A percentile compares a stretch with the other conserved stretches of the same genome.
phyloP scores from a whole-genome alignment of 2,113 vertebrate genomes.

The Anser cygnoides region DNA sequence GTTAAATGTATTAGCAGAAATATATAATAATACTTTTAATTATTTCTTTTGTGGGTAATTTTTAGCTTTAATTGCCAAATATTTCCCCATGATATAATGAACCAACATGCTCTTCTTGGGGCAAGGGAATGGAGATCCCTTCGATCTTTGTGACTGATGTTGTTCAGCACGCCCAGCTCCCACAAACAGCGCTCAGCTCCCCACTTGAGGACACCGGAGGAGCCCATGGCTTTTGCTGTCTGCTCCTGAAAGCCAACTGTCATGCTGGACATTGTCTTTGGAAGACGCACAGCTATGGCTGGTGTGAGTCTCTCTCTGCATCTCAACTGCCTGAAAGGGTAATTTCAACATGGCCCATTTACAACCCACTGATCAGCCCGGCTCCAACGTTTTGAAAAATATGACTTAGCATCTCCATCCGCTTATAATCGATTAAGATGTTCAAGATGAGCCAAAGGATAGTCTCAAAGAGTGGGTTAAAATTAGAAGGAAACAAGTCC shows the following conservation, averaged over 20 bases:
- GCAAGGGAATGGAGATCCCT: neutral
- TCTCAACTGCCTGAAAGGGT: neutral
- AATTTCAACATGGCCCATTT: neutral
- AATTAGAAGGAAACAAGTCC: neutral
- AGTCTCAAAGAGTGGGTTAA: neutral
- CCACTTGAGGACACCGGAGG: too few relatives aligned
- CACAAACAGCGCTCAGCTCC: neutral
- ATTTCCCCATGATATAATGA: neutral
- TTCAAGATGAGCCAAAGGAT: neutral
- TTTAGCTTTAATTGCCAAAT: conserved; percentile 1
- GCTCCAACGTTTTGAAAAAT: neutral
- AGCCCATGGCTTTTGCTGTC: neutral
- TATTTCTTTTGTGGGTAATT: conserved; percentile 4
- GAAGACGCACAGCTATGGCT: neutral
- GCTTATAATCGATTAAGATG: neutral
- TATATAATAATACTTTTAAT: conserved; percentile 18
- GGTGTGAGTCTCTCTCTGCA: too few relatives aligned
- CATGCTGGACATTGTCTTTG: neutral
- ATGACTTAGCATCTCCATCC: neutral
- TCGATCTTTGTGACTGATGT: neutral
- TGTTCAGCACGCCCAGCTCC: neutral
- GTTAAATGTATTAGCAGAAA: neutral
- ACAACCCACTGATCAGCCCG: neutral
- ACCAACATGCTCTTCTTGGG: neutral
- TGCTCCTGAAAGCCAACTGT: neutral